Evolutionary conservation across 2,888 invertebrate genomes (phyloP).

Genomic region (Spisula subtruncata): DNA sequence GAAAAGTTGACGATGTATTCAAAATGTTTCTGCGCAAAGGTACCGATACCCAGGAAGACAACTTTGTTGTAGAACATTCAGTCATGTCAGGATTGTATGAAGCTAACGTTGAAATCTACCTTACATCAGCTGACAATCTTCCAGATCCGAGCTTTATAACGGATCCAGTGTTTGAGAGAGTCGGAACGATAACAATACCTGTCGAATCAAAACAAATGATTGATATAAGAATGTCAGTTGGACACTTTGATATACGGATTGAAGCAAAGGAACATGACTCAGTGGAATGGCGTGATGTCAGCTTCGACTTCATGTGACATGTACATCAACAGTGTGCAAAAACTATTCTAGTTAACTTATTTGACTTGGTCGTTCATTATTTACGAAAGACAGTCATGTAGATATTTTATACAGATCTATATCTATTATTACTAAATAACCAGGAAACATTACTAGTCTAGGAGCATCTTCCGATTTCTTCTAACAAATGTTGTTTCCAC

Average conservation of each 20-base stretch:
- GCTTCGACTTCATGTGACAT: not conserved
- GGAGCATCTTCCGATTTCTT: too few relatives aligned
- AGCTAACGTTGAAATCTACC: not conserved
- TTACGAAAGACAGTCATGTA: too few relatives aligned
- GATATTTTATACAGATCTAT: too few relatives aligned
- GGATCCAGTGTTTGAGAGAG: not conserved
- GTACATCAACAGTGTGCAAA: too few relatives aligned
- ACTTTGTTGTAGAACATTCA: not conserved
- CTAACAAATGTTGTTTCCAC: too few relatives aligned
- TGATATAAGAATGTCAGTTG: not conserved
- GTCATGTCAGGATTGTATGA: not conserved
- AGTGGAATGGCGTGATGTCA: not conserved
- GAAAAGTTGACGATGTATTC: not conserved
- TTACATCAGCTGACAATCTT: not conserved
- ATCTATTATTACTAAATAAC: too few relatives aligned
- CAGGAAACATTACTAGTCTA: too few relatives aligned
- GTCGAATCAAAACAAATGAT: not conserved
- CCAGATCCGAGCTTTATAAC: not conserved
- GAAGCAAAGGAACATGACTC: not conserved
- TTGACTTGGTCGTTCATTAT: too few relatives aligned
- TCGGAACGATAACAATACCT: not conserved
- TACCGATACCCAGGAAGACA: not conserved
- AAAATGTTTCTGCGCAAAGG: conserved; percentile 4
- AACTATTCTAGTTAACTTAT: too few relatives aligned
- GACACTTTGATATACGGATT: not conserved